These are phyloP conservation scores for Dasyornis broadbenti DNA, from an alignment of 2,113 vertebrate species.

Conservation along the genomic window DNA sequence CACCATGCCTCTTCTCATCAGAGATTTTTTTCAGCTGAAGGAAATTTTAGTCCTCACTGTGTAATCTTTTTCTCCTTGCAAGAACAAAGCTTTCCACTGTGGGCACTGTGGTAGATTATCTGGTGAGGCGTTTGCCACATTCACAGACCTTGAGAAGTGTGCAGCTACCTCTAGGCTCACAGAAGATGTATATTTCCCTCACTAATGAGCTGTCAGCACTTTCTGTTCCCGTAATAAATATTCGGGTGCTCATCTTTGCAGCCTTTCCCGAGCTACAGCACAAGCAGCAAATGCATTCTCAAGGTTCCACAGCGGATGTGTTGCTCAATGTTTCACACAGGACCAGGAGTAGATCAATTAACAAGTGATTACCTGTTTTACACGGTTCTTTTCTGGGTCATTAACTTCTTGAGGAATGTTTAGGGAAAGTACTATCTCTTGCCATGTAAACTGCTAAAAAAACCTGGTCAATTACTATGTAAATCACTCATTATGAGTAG, in stretches of 20 bases:
- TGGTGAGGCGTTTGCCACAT: neutral
- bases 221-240: conserved; percentile 49
- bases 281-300: neutral
- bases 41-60: conserved; percentile 31
- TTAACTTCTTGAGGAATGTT: conserved; percentile 65
- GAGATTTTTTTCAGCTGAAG: neutral
- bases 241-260: conserved; percentile 25
- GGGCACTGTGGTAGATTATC: neutral
- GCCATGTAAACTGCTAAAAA: conserved; percentile 44
- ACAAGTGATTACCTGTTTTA: conserved; percentile 59
- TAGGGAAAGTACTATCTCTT: conserved; percentile 27
- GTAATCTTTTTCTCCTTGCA: conserved; percentile 12
- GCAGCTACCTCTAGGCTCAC: conserved; percentile 2
- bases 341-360: conserved; percentile 61
- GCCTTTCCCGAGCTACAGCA: neutral
- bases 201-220: conserved; percentile 59
- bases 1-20: neutral
- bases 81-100: neutral
- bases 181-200: conserved; percentile 42
- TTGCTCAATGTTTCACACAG: neutral
- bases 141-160: conserved; percentile 25
- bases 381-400: conserved; percentile 27
- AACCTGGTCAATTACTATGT: conserved; percentile 36
- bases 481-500: conserved; percentile 48
- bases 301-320: neutral